These are phyloP conservation scores for Alcedo quadribrachys DNA, from an alignment of 2,797 vertebrate species.

Conservation along the genomic window DNA sequence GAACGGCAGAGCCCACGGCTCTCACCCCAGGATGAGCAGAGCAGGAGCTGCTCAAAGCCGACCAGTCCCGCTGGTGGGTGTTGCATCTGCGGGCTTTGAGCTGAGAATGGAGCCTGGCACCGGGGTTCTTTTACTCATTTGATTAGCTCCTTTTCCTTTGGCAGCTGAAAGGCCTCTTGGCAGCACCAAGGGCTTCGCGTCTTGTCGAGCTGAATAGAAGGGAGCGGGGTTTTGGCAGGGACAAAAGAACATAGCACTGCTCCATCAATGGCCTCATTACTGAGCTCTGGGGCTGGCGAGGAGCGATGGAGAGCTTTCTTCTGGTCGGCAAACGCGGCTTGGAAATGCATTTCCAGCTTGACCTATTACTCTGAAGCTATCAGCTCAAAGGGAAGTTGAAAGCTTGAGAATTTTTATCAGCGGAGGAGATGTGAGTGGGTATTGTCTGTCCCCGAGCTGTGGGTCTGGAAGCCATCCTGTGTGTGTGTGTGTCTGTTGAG, in stretches of 20 bases:
- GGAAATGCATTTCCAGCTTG: constrained; percentile 10
- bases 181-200: background rate
- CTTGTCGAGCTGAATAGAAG: constrained; percentile 51
- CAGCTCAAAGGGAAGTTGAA: background rate
- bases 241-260: constrained; percentile 3
- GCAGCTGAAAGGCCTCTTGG: constrained; percentile 48
- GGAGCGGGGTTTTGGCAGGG: constrained; percentile 48
- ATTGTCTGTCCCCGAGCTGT: background rate
- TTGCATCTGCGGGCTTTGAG: background rate
- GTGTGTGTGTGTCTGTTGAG: background rate
- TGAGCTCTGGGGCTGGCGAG: background rate
- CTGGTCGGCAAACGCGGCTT: background rate
- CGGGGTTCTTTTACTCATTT: background rate
- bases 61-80: background rate
- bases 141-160: constrained; percentile 46
- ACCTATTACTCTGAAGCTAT: background rate
- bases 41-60: background rate
- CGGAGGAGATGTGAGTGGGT: rapidly evolving
- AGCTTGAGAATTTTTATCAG: background rate
- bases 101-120: constrained; percentile 25
- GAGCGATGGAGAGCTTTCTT: background rate
- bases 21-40: background rate
- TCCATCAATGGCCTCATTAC: constrained; percentile 45
- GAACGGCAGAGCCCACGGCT: background rate
- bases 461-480: background rate